Evolutionary conservation across 1,140 invertebrate genomes (phyloP).

Genomic region (Apis dorsata): DNA sequence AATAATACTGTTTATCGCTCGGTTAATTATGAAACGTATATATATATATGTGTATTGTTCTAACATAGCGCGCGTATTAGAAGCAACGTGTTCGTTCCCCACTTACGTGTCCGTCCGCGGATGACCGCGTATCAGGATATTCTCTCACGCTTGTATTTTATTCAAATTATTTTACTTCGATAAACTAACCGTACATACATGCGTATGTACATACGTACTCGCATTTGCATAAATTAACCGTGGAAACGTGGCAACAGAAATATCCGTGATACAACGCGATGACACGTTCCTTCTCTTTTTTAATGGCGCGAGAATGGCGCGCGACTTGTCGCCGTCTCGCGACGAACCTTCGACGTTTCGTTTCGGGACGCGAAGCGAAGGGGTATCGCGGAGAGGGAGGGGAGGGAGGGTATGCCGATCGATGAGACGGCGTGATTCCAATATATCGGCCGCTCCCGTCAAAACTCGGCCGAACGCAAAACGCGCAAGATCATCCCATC

Average conservation of each 20-base stretch:
- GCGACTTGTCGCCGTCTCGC: neutral
- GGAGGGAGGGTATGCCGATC: too few species aligned
- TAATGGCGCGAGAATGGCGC: neutral
- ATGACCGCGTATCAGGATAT: neutral
- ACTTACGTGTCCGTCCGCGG: neutral
- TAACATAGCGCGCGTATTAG: neutral
- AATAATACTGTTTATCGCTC: constrained; percentile 25
- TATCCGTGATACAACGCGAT: constrained; percentile 21
- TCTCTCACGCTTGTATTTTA: neutral
- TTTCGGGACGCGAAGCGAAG: too few species aligned
- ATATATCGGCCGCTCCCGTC: too few species aligned
- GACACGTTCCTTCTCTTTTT: constrained; percentile 1
- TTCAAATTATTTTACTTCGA: constrained; percentile 7
- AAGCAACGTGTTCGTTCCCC: neutral
- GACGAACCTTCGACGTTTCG: neutral
- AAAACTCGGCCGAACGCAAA: too few species aligned
- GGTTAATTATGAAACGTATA: constrained; percentile 26
- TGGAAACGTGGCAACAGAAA: constrained; percentile 14
- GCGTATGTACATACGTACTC: neutral
- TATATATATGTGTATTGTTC: too few species aligned
- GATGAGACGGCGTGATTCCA: too few species aligned
- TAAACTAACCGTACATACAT: too few species aligned
- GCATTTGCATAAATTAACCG: constrained; percentile 10
- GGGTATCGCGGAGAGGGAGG: too few species aligned
- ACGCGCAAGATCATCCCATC: too few species aligned